Conservation (phyloP, 1,140 invertebrate genomes). For the Drosophila kanapiae region DNA sequence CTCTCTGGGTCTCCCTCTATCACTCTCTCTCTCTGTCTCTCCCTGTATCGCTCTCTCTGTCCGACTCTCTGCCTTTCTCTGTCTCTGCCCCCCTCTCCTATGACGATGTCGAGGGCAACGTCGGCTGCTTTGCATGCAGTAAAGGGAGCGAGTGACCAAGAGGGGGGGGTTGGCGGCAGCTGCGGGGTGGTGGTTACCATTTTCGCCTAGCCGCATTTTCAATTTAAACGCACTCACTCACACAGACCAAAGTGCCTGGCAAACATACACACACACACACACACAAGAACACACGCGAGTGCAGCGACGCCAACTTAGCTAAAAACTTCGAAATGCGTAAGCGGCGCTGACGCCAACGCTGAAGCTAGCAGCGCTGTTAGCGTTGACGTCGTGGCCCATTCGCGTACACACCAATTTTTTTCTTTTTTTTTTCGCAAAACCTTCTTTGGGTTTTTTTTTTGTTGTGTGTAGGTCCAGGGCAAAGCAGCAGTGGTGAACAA, state of each 20-base stretch:
- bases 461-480: constrained; percentile 47
- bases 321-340: constrained; percentile 79
- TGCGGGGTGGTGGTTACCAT: constrained; percentile 24
- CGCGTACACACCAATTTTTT: constrained; percentile 23
- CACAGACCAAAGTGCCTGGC: constrained; percentile 15
- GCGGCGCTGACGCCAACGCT: constrained; percentile 36
- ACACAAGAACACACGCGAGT: constrained; percentile 21
- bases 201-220: constrained; percentile 67
- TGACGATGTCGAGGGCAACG: constrained; percentile 11
- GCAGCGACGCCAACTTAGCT: constrained; percentile 68
- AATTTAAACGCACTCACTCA: constrained; percentile 67
- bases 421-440: constrained; percentile 36
- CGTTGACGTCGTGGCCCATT: constrained; percentile 36
- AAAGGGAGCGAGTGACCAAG: constrained; percentile 10
- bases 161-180: neutral
- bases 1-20: constrained; percentile 8
- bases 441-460: constrained; percentile 29
- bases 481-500: neutral
- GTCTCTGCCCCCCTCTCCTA: constrained; percentile 1
- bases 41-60: neutral
- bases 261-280: constrained; percentile 31
- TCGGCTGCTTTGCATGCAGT: constrained; percentile 42
- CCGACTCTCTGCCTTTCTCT: constrained; percentile 10
- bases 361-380: constrained; percentile 28
- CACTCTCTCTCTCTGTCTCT: neutral